Percentiles rank a stretch among this genome's conserved stretches.
Conservation (phyloP, 2,113 vertebrate genomes). For the Chamaetylas fuelleborni region DNA sequence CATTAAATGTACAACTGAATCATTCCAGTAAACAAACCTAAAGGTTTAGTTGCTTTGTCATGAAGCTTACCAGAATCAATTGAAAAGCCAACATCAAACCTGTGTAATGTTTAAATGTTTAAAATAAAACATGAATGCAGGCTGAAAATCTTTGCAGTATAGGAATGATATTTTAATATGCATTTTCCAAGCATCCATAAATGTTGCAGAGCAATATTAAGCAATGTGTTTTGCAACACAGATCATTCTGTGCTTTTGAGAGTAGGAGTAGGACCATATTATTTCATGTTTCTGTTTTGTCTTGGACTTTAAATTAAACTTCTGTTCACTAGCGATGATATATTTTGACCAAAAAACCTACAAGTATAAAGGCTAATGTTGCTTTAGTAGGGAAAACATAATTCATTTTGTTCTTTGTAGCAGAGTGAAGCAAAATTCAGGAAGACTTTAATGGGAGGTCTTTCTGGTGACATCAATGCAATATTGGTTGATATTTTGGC, state of each 20-base stretch:
- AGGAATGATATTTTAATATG: background rate
- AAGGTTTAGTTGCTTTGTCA: slow-evolving; percentile 47
- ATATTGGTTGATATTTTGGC: background rate
- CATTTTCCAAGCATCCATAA: slow-evolving; percentile 51
- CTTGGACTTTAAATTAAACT: slow-evolving; percentile 45
- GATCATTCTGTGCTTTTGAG: background rate
- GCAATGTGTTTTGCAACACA: background rate
- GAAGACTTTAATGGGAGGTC: background rate
- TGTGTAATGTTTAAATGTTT: slow-evolving; percentile 38
- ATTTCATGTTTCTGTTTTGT: background rate
- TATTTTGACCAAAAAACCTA: background rate
- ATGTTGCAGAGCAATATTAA: slow-evolving; percentile 44
- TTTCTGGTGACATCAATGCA: background rate
- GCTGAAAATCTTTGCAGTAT: slow-evolving; percentile 37
- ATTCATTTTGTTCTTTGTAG: background rate
- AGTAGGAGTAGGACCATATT: background rate
- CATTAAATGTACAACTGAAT: slow-evolving; percentile 60
- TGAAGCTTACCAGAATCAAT: slow-evolving; percentile 39
- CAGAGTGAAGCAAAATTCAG: background rate
- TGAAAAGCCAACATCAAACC: slow-evolving; percentile 48
- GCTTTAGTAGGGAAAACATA: background rate
- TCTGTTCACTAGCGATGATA: background rate
- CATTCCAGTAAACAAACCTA: slow-evolving; percentile 28
- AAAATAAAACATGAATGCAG: slow-evolving; percentile 21
- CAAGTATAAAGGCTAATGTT: background rate